Conservation (phyloP, 2,888 invertebrate genomes). For the Anaspis maculata region DNA sequence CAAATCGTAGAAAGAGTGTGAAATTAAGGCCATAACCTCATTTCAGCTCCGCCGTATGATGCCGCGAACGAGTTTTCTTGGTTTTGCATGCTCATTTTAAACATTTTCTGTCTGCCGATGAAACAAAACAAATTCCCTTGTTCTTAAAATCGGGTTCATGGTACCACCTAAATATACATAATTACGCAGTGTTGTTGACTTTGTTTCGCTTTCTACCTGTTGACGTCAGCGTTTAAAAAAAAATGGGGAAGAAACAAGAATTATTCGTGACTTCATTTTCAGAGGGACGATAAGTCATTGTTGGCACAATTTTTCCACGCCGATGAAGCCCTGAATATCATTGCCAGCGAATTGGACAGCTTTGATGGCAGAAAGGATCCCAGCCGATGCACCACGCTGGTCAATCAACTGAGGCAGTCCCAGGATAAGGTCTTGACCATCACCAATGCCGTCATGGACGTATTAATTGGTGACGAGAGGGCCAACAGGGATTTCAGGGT, state of each 20-base stretch:
- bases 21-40: constrained; percentile 10
- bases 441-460: constrained; percentile 93
- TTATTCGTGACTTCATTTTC: constrained; percentile 27
- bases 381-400: constrained; percentile 89
- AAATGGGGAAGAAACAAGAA: constrained; percentile 5
- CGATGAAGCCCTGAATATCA: constrained; percentile 90
- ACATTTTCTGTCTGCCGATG: no score
- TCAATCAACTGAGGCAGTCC: constrained; percentile 88
- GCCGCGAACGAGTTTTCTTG: constrained; percentile 3
- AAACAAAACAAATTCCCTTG: no score
- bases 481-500: constrained; percentile 92
- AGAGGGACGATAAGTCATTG: constrained; percentile 89
- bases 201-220: constrained; percentile 11
- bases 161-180: no score
- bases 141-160: no score
- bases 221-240: constrained; percentile 1
- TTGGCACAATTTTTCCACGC: constrained; percentile 97
- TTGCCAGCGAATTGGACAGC: constrained; percentile 94
- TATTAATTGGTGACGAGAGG: constrained; percentile 75
- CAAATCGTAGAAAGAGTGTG: no score
- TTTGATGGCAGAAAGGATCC: constrained; percentile 99
- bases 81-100: no score
- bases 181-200: no score
- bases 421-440: constrained; percentile 88
- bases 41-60: constrained; percentile 7